A percentile compares a stretch with the other conserved stretches of the same genome.
phyloP scores from a whole-genome alignment of 2,113 vertebrate genomes.

The Camelus bactrianus region DNA sequence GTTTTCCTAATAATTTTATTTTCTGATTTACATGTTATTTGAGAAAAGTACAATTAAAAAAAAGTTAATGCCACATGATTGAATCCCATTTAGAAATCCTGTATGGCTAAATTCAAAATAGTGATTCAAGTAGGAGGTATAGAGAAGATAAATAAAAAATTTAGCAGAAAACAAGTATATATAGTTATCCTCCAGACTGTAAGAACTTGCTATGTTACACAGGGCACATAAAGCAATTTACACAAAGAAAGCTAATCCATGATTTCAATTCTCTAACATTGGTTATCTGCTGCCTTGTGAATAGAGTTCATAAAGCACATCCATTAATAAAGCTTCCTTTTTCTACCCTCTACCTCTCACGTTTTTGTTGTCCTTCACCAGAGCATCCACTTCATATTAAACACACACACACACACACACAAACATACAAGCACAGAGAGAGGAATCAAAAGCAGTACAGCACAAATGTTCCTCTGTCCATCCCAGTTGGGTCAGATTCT shows the following conservation, averaged over 20 bases:
- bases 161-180: constrained; percentile 31
- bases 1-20: constrained; percentile 54
- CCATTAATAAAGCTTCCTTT: constrained; percentile 80
- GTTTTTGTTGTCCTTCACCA: constrained; percentile 81
- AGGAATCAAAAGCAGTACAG: constrained; percentile 82
- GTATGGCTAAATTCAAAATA: constrained; percentile 47
- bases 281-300: constrained; percentile 74
- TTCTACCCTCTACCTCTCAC: constrained; percentile 74
- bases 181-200: constrained; percentile 32
- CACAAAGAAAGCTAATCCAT: constrained; percentile 71
- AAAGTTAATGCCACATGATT: neutral
- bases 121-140: constrained; percentile 3
- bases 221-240: constrained; percentile 73
- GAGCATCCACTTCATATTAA: constrained; percentile 75
- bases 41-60: constrained; percentile 55
- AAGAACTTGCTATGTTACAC: constrained; percentile 64
- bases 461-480: constrained; percentile 83
- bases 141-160: constrained; percentile 36
- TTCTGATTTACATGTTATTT: constrained; percentile 58
- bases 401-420: neutral
- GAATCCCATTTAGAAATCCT: constrained; percentile 63
- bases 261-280: constrained; percentile 67
- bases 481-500: constrained; percentile 94
- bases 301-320: constrained; percentile 76
- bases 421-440: constrained; percentile 59